These are phyloP conservation scores for Nipponia nippon DNA, from an alignment of 2,113 vertebrate genomes.

Conservation along the genomic window DNA sequence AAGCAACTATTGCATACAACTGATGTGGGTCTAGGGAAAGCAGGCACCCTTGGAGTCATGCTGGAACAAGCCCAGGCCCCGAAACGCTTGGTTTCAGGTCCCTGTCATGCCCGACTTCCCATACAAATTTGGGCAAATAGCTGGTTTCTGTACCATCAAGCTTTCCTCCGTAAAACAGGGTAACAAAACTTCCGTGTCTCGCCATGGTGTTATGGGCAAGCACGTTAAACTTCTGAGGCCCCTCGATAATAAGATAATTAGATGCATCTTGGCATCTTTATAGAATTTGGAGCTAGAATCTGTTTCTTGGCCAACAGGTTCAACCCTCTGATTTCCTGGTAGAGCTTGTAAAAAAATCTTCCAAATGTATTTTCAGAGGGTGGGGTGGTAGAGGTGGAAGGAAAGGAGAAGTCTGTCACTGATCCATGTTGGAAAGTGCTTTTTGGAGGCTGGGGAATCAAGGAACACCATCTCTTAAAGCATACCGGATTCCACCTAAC, in stretches of 20 bases:
- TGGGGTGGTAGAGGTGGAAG: neutral
- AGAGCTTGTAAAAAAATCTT: neutral
- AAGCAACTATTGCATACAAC: neutral
- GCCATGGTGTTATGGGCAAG: rapidly evolving
- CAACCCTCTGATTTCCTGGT: neutral
- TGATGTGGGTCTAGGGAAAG: neutral
- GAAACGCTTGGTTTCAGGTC: neutral
- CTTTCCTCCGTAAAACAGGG: neutral
- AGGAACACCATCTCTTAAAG: neutral
- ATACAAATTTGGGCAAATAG: neutral
- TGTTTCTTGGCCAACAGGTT: neutral
- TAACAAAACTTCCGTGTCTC: neutral
- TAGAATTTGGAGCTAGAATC: neutral
- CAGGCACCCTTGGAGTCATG: neutral
- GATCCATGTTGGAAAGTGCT: neutral
- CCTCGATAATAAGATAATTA: no score
- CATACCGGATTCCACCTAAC: neutral
- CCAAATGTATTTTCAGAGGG: neutral
- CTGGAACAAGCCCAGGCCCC: neutral
- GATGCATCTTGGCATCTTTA: neutral
- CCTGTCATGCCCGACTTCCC: neutral
- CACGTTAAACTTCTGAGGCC: neutral
- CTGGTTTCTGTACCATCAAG: neutral
- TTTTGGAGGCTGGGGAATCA: neutral
- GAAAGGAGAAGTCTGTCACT: neutral